Percentiles rank a stretch among this genome's conserved stretches.
These are phyloP conservation scores for Mus spicilegus DNA, from an alignment of 2,113 vertebrate genomes.

Conservation along the genomic window DNA sequence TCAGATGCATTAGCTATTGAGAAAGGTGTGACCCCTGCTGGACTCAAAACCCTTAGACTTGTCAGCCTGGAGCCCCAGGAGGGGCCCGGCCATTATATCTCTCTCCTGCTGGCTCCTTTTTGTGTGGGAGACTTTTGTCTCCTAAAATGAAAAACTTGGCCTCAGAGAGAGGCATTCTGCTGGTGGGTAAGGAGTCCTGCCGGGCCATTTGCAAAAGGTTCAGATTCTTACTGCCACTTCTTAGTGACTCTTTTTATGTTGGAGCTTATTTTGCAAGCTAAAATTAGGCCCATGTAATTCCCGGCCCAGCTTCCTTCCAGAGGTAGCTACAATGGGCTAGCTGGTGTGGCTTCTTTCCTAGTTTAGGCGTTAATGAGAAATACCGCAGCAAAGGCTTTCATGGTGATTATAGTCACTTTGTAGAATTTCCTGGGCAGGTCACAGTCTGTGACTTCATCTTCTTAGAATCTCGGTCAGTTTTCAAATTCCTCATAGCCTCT, in stretches of 20 bases:
- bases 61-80: background rate
- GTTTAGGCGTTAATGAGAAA: constrained; percentile 60
- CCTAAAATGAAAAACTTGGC: constrained; percentile 51
- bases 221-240: constrained; percentile 38
- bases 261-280: constrained; percentile 49
- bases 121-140: constrained; percentile 64
- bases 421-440: constrained; percentile 57
- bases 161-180: constrained; percentile 49
- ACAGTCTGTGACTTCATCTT: background rate
- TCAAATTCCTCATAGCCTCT: background rate
- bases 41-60: constrained; percentile 21
- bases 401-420: constrained; percentile 17
- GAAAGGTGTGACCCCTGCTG: constrained; percentile 28
- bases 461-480: background rate
- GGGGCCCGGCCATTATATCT: constrained; percentile 17
- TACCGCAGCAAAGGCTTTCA: background rate
- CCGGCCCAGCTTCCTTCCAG: background rate
- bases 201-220: constrained; percentile 58
- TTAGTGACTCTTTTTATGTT: constrained; percentile 55
- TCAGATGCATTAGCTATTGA: constrained; percentile 41
- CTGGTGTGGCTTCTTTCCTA: background rate
- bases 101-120: constrained; percentile 39
- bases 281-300: constrained; percentile 46
- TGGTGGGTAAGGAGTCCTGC: constrained; percentile 45
- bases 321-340: background rate